These are phyloP conservation scores for Thalpophila matura DNA, from an alignment of 2,888 invertebrate genomes.

Conservation along the genomic window DNA sequence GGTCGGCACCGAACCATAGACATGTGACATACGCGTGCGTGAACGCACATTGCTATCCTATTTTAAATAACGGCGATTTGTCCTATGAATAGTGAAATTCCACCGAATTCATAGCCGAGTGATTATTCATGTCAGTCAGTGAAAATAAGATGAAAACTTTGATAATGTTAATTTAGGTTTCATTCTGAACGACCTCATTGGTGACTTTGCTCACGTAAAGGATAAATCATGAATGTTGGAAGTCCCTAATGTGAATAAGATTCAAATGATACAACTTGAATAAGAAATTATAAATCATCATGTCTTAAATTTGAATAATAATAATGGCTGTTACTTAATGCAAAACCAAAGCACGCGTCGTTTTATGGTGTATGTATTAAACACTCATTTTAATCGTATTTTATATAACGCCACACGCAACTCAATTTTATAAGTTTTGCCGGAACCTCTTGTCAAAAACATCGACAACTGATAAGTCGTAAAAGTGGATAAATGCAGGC, in stretches of 20 bases:
- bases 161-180: conserved; percentile 19
- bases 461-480: conserved; percentile 79
- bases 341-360: too few relatives aligned
- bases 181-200: conserved; percentile 20
- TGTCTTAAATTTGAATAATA: conserved; percentile 20
- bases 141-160: conserved; percentile 44
- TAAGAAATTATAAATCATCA: conserved; percentile 12
- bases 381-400: too few relatives aligned
- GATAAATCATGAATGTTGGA: conserved; percentile 42
- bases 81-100: conserved; percentile 66
- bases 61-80: conserved; percentile 74
- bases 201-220: conserved; percentile 31
- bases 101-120: conserved; percentile 65
- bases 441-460: conserved; percentile 76
- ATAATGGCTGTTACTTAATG: background rate
- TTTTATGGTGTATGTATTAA: too few relatives aligned
- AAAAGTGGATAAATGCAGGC: conserved; percentile 82
- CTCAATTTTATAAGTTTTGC: conserved; percentile 44
- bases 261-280: conserved; percentile 47
- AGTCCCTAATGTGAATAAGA: conserved; percentile 49
- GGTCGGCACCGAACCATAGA: conserved; percentile 72
- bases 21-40: conserved; percentile 76
- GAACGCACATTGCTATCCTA: conserved; percentile 49
- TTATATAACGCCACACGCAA: background rate
- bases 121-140: conserved; percentile 68